Conservation (phyloP, 1,140 invertebrate genomes). For the Drosophila ironensis region DNA sequence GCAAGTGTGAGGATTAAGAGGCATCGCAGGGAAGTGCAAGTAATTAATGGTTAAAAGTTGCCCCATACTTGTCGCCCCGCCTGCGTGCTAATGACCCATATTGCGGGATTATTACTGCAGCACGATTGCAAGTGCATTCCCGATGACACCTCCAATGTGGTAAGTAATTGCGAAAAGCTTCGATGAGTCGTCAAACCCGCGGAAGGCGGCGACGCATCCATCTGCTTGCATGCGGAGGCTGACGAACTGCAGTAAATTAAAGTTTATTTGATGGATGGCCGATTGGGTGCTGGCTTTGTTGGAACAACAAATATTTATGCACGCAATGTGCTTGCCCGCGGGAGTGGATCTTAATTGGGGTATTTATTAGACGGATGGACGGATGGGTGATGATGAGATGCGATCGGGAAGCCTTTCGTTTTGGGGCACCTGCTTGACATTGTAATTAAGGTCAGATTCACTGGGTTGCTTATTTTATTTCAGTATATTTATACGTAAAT, state of each 20-base stretch:
- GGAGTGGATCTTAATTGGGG: conserved; percentile 33
- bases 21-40: conserved; percentile 42
- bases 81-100: conserved; percentile 61
- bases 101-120: conserved; percentile 33
- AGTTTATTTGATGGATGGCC: conserved; percentile 38
- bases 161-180: conserved; percentile 49
- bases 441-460: too few relatives aligned
- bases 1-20: conserved; percentile 45
- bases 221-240: neutral
- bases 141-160: conserved; percentile 29
- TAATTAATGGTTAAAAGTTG: conserved; percentile 45
- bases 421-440: neutral
- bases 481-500: too few relatives aligned
- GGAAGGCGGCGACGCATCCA: neutral
- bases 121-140: conserved; percentile 28
- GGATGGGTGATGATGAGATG: neutral
- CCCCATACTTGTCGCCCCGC: conserved; percentile 16
- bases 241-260: conserved; percentile 35
- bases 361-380: neutral
- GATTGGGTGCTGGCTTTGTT: neutral
- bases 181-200: conserved; percentile 29
- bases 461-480: too few relatives aligned
- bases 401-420: conserved; percentile 4
- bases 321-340: conserved; percentile 1
- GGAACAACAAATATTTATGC: neutral